Conservation (phyloP, 2,113 vertebrate genomes). For the Phalacrocorax carbo region DNA sequence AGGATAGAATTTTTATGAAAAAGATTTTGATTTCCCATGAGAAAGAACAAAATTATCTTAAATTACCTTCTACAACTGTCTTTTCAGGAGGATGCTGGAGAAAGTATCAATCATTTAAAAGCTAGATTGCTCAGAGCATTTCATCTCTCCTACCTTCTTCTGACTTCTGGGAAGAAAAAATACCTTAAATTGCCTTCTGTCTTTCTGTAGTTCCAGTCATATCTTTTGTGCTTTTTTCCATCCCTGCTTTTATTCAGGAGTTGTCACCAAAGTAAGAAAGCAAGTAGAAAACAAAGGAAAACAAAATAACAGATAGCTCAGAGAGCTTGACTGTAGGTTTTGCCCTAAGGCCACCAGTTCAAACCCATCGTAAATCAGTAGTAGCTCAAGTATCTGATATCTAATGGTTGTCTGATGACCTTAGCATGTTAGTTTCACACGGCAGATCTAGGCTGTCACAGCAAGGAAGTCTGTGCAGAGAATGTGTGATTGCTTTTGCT, state of each 20-base stretch:
- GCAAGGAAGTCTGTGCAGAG: not conserved
- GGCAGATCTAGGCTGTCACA: not conserved
- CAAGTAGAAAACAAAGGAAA: conserved; percentile 6
- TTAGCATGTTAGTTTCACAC: not conserved
- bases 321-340: conserved; percentile 1
- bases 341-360: conserved; percentile 12
- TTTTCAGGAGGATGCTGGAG: not conserved
- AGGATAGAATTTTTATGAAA: not conserved
- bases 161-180: not conserved
- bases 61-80: not conserved
- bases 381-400: not conserved
- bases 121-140: not conserved
- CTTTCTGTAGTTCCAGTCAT: not conserved
- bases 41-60: not conserved
- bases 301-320: not conserved
- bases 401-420: conserved; percentile 17
- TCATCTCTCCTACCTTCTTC: not conserved
- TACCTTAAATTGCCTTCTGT: not conserved
- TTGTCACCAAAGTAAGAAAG: conserved; percentile 15
- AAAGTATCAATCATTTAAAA: conserved; percentile 25
- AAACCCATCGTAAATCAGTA: conserved; percentile 33
- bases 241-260: conserved; percentile 49
- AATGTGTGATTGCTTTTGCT: not conserved
- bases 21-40: not conserved
- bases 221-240: not conserved